These are phyloP conservation scores for Synergus itoensis DNA, from an alignment of 2,888 invertebrate species.

Conservation along the genomic window DNA sequence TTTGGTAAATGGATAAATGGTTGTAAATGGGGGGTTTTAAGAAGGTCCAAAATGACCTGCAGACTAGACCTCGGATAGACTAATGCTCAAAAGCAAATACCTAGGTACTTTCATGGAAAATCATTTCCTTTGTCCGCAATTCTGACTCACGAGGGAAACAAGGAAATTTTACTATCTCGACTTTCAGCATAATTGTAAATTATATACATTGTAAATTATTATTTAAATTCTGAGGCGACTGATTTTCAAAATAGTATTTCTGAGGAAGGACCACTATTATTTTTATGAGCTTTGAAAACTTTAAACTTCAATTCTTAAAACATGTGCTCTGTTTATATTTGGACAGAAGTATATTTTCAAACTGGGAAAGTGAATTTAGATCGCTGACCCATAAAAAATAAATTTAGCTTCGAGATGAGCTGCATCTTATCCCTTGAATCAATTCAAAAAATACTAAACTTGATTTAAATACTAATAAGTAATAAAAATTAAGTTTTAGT, in stretches of 20 bases:
- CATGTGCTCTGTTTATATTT: slow-evolving; percentile 20
- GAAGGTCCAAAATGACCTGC: not conserved
- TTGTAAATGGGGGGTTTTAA: too few species aligned
- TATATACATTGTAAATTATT: not conserved
- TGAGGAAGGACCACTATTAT: not conserved
- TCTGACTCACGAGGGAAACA: not conserved
- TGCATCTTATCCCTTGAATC: not conserved
- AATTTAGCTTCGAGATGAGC: slow-evolving; percentile 14
- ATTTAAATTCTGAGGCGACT: not conserved
- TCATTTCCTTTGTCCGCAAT: not conserved
- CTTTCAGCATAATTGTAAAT: not conserved
- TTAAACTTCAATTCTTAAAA: not conserved
- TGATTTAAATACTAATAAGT: not conserved
- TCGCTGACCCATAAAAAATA: slow-evolving; percentile 27
- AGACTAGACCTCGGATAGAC: not conserved
- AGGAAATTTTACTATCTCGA: not conserved
- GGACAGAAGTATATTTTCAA: slow-evolving; percentile 5
- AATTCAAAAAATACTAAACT: slow-evolving; percentile 15
- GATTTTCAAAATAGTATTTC: not conserved
- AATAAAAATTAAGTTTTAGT: not conserved
- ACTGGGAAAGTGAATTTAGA: slow-evolving; percentile 30
- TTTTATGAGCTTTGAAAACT: not conserved
- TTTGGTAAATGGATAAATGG: not conserved
- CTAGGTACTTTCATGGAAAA: not conserved
- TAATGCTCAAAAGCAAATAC: not conserved